A percentile compares a stretch with the other conserved stretches of the same genome.
These are phyloP conservation scores for Tineola bisselliella DNA, from an alignment of 2,888 invertebrate species.

Conservation along the genomic window DNA sequence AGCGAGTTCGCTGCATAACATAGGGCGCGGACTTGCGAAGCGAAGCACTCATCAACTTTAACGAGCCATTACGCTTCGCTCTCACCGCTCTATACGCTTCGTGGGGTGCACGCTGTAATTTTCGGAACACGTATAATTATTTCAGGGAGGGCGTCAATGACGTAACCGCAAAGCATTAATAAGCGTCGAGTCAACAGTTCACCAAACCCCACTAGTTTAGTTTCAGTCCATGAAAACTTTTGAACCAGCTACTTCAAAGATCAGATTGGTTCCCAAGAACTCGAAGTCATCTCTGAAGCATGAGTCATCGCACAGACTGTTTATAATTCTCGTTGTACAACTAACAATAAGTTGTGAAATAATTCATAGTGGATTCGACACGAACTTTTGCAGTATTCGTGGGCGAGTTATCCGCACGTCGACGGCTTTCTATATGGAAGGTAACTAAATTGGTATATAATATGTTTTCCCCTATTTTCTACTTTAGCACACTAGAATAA, in stretches of 20 bases:
- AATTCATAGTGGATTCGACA: slow-evolving; percentile 56
- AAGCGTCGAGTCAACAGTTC: slow-evolving; percentile 18
- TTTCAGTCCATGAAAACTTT: too few relatives aligned
- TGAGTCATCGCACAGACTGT: background rate
- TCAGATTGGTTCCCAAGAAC: background rate
- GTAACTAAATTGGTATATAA: background rate
- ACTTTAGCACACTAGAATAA: background rate
- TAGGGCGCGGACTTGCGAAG: slow-evolving; percentile 19
- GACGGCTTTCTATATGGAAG: slow-evolving; percentile 25
- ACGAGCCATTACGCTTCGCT: slow-evolving; percentile 55
- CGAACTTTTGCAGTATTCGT: slow-evolving; percentile 24
- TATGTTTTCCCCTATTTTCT: background rate
- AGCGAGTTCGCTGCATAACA: slow-evolving; percentile 25
- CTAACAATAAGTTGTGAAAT: slow-evolving; percentile 45
- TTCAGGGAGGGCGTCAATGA: slow-evolving; percentile 55
- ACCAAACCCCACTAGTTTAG: background rate
- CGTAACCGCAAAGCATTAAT: slow-evolving; percentile 47
- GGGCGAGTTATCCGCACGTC: slow-evolving; percentile 37
- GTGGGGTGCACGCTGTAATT: slow-evolving; percentile 48
- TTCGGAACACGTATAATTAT: slow-evolving; percentile 63
- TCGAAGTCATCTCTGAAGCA: background rate
- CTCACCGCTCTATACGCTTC: slow-evolving; percentile 20
- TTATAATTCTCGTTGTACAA: slow-evolving; percentile 5
- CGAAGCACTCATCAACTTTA: slow-evolving; percentile 62
- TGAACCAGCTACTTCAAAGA: background rate